These are phyloP conservation scores for Craseonycteris thonglongyai DNA, from an alignment of 2,113 vertebrate genomes.

Conservation along the genomic window DNA sequence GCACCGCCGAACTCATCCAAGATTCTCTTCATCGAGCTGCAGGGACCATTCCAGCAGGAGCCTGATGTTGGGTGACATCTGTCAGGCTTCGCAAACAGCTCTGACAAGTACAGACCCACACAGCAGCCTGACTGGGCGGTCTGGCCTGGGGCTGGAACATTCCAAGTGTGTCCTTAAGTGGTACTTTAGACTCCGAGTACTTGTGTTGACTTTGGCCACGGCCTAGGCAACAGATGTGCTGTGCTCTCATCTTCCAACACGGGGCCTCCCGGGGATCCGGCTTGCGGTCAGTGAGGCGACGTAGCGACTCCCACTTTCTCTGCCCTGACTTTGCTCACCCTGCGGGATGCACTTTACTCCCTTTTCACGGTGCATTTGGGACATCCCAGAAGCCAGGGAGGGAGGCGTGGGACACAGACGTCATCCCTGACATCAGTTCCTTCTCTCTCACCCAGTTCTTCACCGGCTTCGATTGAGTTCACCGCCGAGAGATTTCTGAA, in stretches of 20 bases:
- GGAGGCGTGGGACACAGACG: neutral
- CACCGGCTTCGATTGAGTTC: neutral
- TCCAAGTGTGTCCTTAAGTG: neutral
- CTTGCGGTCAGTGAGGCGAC: too few relatives aligned
- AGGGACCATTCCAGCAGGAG: too few relatives aligned
- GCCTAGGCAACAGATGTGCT: neutral
- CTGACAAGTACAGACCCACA: neutral
- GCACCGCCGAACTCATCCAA: neutral
- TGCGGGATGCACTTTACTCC: neutral
- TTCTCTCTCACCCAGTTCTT: neutral
- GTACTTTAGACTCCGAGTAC: neutral
- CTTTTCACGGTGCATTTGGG: neutral
- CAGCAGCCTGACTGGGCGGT: neutral
- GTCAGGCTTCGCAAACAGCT: neutral
- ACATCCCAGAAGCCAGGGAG: neutral
- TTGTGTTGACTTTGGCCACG: neutral
- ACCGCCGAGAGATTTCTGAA: neutral
- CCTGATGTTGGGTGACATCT: neutral
- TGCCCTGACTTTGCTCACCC: neutral
- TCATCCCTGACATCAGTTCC: neutral
- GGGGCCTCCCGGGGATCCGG: neutral
- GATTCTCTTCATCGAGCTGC: neutral
- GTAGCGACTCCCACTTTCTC: neutral
- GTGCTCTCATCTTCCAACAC: neutral
- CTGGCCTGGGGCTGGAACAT: neutral